These are phyloP conservation scores for Choristoneura rosaceana DNA, from an alignment of 2,888 invertebrate genomes.

Conservation along the genomic window DNA sequence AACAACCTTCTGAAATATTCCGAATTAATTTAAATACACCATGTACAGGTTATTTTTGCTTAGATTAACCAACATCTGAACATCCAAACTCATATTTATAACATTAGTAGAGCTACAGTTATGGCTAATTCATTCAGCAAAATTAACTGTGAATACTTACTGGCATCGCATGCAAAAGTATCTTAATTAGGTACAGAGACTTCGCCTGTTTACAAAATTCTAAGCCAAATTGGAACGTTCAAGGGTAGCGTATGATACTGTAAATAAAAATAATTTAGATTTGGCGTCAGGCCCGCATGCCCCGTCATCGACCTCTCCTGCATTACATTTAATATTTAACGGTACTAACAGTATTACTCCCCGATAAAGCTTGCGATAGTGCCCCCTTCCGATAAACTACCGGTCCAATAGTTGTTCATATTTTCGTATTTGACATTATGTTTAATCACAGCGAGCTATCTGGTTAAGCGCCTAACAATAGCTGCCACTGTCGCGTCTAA, in stretches of 20 bases:
- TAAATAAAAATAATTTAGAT: constrained; percentile 49
- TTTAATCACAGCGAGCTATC: constrained; percentile 39
- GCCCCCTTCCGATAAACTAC: constrained; percentile 44
- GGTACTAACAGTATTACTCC: constrained; percentile 48
- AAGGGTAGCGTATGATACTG: constrained; percentile 31
- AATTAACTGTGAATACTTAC: not conserved
- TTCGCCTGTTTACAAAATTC: constrained; percentile 8
- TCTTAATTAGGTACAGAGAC: not conserved
- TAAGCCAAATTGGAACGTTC: constrained; percentile 24
- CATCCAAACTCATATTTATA: too few species aligned
- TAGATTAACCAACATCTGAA: too few species aligned
- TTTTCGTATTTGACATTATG: constrained; percentile 41
- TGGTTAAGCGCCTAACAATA: constrained; percentile 38
- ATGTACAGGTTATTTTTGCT: too few species aligned
- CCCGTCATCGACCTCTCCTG: constrained; percentile 67
- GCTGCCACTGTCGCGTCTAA: constrained; percentile 34
- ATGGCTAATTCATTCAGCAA: not conserved
- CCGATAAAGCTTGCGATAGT: constrained; percentile 43
- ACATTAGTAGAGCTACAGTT: not conserved
- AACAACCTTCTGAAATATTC: too few species aligned
- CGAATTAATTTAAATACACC: too few species aligned
- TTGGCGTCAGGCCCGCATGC: constrained; percentile 66
- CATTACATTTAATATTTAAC: constrained; percentile 62
- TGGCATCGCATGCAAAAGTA: not conserved
- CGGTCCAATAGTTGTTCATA: constrained; percentile 34